A percentile compares a stretch with the other conserved stretches of the same genome.
Evolutionary conservation across 2,888 invertebrate genomes (phyloP).

Genomic region (Adelognathus sp.): DNA sequence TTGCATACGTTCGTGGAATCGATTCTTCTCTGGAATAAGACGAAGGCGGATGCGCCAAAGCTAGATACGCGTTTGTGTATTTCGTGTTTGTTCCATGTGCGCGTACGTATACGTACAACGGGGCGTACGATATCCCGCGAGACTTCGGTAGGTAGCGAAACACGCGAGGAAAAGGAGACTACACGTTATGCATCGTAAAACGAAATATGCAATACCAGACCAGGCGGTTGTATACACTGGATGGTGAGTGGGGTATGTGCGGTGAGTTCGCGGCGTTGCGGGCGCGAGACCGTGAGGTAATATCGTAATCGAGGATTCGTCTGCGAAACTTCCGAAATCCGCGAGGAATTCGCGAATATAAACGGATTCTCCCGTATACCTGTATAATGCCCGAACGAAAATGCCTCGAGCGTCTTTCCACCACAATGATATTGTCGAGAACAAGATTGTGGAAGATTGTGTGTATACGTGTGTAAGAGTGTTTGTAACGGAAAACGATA

Average conservation of each 20-base stretch:
- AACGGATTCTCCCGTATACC: constrained; percentile 41
- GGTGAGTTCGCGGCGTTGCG: constrained; percentile 35
- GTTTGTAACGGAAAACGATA: constrained; percentile 61
- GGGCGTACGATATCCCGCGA: constrained; percentile 39
- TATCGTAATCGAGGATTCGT: constrained; percentile 61
- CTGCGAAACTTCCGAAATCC: constrained; percentile 56
- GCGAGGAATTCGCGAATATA: constrained; percentile 56
- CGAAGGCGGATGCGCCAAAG: constrained; percentile 25
- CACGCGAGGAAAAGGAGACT: constrained; percentile 58
- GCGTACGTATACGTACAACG: constrained; percentile 1
- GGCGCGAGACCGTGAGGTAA: constrained; percentile 52
- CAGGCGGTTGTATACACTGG: constrained; percentile 46
- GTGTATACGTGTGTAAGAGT: not conserved
- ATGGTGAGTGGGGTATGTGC: not conserved
- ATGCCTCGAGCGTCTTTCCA: constrained; percentile 5
- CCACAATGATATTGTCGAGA: constrained; percentile 9
- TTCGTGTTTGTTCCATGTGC: not conserved
- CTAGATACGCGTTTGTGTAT: constrained; percentile 1
- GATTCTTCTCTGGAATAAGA: constrained; percentile 44
- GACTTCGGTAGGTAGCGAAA: constrained; percentile 48
- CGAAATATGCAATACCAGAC: constrained; percentile 73
- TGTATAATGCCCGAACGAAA: constrained; percentile 11
- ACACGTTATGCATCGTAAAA: constrained; percentile 71
- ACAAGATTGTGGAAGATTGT: constrained; percentile 1
- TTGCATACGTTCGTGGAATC: constrained; percentile 36